Evolutionary conservation across 2,113 vertebrate genomes (phyloP), one percentile per base, ranked within the genome.

Genomic region (Ellobius talpinus): DNA sequence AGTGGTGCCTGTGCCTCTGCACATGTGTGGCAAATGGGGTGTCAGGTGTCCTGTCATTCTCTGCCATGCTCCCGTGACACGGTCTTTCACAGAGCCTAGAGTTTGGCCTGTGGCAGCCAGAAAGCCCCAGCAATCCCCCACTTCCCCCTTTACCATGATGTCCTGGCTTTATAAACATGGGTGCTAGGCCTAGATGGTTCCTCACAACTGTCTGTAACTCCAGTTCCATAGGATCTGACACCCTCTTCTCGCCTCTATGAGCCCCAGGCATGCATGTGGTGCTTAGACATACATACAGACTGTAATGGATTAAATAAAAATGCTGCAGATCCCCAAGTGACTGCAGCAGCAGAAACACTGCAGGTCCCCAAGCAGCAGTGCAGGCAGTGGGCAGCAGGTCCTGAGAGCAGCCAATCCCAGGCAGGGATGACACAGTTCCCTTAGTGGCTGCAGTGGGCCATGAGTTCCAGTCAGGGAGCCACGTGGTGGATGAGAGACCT

Each of bases 101-200:
- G 55, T 7, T 65, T 65, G 55, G 24, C 24, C 1, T 58, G 19
- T 58, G 36, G 52, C 52, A 61, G 36, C 23, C 36, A 17, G 58
- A 24, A 42, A 63, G 24, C 26, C n/a, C 24, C n/a, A 31, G 23
- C 23, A 84, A 45, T 42, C n/a, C 11, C 47, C 39, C 31, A 4
- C 17, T 19, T 16, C 4, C 13, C 17, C 55, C 7, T 63, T 13
- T 31, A 26, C 1, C 26, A 1, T n/a, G n/a, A 3, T 63, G 8
- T 84, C 58, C n/a, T 85, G 39, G 81, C 39, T 31, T 65, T 84
- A 45, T 10, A 63, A 31, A 45, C 26, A 42, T 63, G 58, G 24
- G 39, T 65, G n/a, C 39, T 45, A 16, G 81, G n/a, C 81, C 36
- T 26, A 16, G 29, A 29, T 29, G n/a, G n/a, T 61, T 26, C 12